phyloP scores from a whole-genome alignment of 2,113 vertebrate genomes.

The Poecilia latipinna region DNA sequence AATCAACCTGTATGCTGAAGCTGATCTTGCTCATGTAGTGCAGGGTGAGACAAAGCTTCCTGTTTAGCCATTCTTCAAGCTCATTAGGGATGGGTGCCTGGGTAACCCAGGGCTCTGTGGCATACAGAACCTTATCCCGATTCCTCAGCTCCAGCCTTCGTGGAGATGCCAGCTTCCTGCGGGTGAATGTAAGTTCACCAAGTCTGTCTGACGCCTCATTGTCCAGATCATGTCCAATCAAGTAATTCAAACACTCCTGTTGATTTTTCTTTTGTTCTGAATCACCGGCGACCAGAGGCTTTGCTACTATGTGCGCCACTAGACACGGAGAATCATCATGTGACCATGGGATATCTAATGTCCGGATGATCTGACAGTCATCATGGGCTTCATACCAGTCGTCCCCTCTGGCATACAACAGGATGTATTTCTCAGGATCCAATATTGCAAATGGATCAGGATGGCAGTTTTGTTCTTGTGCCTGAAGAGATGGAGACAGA shows the following conservation, averaged over 20 bases:
- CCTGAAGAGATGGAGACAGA: constrained; percentile 46
- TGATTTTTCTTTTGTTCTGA: constrained; percentile 55
- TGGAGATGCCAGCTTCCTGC: constrained; percentile 76
- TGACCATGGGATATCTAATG: constrained; percentile 74
- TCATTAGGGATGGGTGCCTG: constrained; percentile 60
- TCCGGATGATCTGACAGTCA: constrained; percentile 78
- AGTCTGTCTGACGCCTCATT: constrained; percentile 63
- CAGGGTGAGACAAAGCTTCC: constrained; percentile 63
- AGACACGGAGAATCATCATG: constrained; percentile 46
- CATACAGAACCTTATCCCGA: constrained; percentile 66
- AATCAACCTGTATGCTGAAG: constrained; percentile 60
- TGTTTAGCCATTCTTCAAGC: constrained; percentile 44
- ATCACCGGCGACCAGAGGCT: constrained; percentile 41
- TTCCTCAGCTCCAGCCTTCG: constrained; percentile 70
- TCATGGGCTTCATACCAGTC: constrained; percentile 82
- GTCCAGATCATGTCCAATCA: constrained; percentile 78
- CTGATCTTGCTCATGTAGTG: constrained; percentile 65
- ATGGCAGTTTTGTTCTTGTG: constrained; percentile 55
- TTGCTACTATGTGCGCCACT: constrained; percentile 60
- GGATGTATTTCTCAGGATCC: constrained; percentile 73
- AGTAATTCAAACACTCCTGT: constrained; percentile 55
- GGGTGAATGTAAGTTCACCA: constrained; percentile 77
- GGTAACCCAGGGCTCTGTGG: constrained; percentile 80
- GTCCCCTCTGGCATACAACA: constrained; percentile 70
- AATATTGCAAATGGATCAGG: constrained; percentile 70